Conservation (phyloP, 2,888 invertebrate species). For the Tipula helvola region DNA sequence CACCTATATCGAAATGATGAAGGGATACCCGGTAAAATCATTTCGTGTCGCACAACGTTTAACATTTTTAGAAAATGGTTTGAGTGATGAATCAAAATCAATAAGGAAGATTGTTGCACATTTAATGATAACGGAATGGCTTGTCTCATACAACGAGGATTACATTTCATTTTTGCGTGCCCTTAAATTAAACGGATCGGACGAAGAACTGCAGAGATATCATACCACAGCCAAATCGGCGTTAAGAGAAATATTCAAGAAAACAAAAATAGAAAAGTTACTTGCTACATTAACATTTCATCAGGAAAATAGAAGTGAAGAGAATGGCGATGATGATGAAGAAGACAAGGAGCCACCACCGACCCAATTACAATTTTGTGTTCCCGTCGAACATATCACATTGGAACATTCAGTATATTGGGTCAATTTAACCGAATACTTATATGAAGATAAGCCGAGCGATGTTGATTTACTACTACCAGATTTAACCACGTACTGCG, state of each 20-base stretch:
- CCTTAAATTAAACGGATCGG: constrained; percentile 56
- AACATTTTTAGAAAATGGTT: constrained; percentile 45
- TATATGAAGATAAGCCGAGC: constrained; percentile 27
- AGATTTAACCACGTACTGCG: constrained; percentile 57
- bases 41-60: constrained; percentile 53
- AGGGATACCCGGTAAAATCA: constrained; percentile 31
- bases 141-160: constrained; percentile 56
- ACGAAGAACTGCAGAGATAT: constrained; percentile 48
- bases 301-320: not conserved
- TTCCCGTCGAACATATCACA: constrained; percentile 39
- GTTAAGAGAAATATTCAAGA: constrained; percentile 44
- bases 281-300: constrained; percentile 24
- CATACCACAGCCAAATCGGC: constrained; percentile 41
- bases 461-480: constrained; percentile 39
- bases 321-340: constrained; percentile 15
- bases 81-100: constrained; percentile 45
- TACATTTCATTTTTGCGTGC: constrained; percentile 59
- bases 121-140: constrained; percentile 58
- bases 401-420: constrained; percentile 49
- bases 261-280: constrained; percentile 26
- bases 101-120: constrained; percentile 37
- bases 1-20: constrained; percentile 36
- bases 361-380: constrained; percentile 34
- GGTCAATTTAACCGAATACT: constrained; percentile 44
- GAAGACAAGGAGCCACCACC: constrained; percentile 26